phyloP scores from a whole-genome alignment of 1,140 invertebrate genomes.

The Metopolophium dirhodum region DNA sequence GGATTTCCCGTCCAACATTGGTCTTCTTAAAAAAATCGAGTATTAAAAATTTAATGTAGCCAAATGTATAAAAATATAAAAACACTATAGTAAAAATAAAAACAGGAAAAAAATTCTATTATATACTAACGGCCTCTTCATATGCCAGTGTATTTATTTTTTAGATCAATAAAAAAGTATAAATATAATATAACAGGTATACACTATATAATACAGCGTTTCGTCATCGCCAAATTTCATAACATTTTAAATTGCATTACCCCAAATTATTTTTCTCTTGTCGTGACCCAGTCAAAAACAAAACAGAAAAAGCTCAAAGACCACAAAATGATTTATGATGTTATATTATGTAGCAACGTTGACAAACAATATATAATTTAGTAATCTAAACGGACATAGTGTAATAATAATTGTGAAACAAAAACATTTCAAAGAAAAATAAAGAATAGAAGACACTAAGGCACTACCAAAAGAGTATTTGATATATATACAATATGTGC shows the following conservation, averaged over 20 bases:
- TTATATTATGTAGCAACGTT: conserved; percentile 1
- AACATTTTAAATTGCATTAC: conserved; percentile 32
- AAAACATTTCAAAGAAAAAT: background rate
- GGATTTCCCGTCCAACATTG: background rate
- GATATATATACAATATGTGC: too few species aligned
- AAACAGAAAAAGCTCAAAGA: conserved; percentile 49
- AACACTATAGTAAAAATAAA: background rate
- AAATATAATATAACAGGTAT: background rate
- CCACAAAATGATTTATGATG: conserved; percentile 47
- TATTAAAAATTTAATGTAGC: background rate
- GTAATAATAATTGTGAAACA: conserved; percentile 24
- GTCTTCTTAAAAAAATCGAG: background rate
- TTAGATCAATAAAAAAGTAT: background rate
- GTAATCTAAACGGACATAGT: background rate
- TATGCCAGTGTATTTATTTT: background rate
- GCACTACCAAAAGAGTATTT: background rate
- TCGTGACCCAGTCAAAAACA: conserved; percentile 37
- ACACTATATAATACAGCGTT: background rate
- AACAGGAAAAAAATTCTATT: background rate
- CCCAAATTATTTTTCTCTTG: background rate
- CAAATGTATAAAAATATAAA: background rate
- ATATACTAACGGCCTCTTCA: background rate
- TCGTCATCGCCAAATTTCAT: conserved; percentile 37
- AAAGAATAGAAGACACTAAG: background rate
- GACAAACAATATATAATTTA: background rate